Percentiles rank a stretch among this genome's conserved stretches.
phyloP scores from a whole-genome alignment of 2,888 invertebrate species.

The Leuctra nigra region DNA sequence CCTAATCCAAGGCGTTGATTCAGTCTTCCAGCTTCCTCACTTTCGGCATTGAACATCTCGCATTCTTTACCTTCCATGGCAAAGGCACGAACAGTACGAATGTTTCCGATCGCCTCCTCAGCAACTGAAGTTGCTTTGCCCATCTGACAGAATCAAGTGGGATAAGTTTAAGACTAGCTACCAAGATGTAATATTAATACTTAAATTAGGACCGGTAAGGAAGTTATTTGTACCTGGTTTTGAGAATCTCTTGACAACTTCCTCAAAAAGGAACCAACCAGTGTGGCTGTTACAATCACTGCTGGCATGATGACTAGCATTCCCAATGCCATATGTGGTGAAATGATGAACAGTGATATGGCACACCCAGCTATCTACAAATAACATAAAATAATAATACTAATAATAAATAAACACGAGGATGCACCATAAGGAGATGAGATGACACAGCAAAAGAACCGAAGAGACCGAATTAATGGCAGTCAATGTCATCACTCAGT shows the following conservation, averaged over 20 bases:
- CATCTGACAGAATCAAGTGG: constrained; percentile 50
- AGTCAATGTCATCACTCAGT: too few species aligned
- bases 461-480: too few species aligned
- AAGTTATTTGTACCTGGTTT: constrained; percentile 77
- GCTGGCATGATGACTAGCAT: constrained; percentile 81
- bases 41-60: constrained; percentile 63
- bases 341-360: constrained; percentile 74
- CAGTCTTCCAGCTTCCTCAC: constrained; percentile 60
- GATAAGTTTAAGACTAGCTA: too few species aligned
- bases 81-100: constrained; percentile 89
- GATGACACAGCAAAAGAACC: too few species aligned
- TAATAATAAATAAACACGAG: too few species aligned
- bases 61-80: constrained; percentile 85
- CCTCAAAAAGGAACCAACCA: constrained; percentile 72
- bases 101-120: constrained; percentile 89
- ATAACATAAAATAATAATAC: too few species aligned
- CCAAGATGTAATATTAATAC: too few species aligned
- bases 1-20: constrained; percentile 80
- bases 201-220: too few species aligned
- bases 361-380: constrained; percentile 59
- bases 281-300: constrained; percentile 75
- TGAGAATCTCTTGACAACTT: constrained; percentile 73
- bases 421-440: too few species aligned
- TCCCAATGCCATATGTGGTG: constrained; percentile 80
- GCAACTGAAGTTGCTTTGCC: constrained; percentile 83